phyloP scores from a whole-genome alignment of 1,140 invertebrate genomes.

The Andrena cerasifolii region DNA sequence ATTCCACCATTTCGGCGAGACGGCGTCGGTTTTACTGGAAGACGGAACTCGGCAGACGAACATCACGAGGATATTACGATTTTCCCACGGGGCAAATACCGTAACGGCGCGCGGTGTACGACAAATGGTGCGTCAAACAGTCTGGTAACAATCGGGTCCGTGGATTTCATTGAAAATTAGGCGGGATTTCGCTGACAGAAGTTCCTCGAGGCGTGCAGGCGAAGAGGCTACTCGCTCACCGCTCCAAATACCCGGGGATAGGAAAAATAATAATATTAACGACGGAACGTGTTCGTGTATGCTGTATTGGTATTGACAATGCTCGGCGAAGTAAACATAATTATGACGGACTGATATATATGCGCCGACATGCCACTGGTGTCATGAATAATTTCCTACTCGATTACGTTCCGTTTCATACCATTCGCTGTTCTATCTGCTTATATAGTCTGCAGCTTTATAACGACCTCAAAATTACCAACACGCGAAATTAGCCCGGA shows the following conservation, averaged over 20 bases:
- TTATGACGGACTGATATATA: slow-evolving; percentile 27
- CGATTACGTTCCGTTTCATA: slow-evolving; percentile 51
- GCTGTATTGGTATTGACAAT: neutral
- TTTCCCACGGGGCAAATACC: slow-evolving; percentile 11
- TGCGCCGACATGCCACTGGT: slow-evolving; percentile 42
- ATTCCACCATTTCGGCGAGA: slow-evolving; percentile 37
- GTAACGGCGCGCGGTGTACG: too few relatives aligned
- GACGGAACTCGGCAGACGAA: neutral
- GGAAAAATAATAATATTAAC: neutral
- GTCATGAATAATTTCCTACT: slow-evolving; percentile 60
- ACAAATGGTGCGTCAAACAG: neutral
- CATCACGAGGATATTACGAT: slow-evolving; percentile 19
- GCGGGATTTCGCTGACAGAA: neutral
- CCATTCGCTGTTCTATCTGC: slow-evolving; percentile 41
- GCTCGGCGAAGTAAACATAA: slow-evolving; percentile 13
- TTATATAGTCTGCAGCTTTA: too few relatives aligned
- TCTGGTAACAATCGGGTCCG: neutral
- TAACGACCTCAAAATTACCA: slow-evolving; percentile 37
- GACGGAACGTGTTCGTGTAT: neutral
- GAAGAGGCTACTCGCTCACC: neutral
- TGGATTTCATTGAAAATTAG: slow-evolving; percentile 13
- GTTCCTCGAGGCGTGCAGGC: neutral
- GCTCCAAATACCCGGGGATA: neutral
- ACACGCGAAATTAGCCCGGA: neutral
- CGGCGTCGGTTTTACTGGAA: slow-evolving; percentile 21